phyloP scores from a whole-genome alignment of 2,113 vertebrate species.

The Rallus limicola region DNA sequence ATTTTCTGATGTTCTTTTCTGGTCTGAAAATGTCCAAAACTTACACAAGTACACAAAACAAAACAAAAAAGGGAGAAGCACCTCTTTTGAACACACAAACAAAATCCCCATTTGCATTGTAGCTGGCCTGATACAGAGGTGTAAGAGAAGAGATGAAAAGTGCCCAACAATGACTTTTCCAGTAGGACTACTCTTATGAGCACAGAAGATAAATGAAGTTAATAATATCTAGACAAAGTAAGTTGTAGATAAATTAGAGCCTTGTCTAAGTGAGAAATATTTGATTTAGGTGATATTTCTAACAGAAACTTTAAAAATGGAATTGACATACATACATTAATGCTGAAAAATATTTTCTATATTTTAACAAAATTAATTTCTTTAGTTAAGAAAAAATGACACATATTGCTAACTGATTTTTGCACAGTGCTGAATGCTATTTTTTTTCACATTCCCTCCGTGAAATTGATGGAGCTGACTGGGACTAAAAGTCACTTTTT shows the following conservation, averaged over 20 bases:
- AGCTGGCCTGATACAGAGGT: neutral
- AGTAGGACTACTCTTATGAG: neutral
- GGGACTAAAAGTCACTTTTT: neutral
- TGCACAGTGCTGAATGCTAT: neutral
- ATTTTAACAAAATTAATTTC: neutral
- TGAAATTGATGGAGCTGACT: neutral
- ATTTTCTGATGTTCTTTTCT: neutral
- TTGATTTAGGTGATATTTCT: neutral
- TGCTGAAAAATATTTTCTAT: neutral
- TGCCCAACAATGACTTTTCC: neutral
- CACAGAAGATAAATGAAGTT: neutral
- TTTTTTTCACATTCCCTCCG: neutral
- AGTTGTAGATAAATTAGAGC: neutral
- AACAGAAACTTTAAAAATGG: neutral
- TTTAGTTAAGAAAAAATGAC: neutral
- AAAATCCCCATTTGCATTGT: neutral
- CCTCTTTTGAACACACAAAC: neutral
- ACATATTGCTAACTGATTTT: neutral
- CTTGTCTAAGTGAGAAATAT: neutral
- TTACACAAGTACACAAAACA: neutral
- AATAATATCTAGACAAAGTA: neutral
- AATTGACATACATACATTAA: neutral
- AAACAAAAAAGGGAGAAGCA: neutral
- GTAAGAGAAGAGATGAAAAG: neutral
- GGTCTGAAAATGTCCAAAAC: neutral